Conservation (phyloP, 2,888 invertebrate species). For the Campoplex nolae region DNA sequence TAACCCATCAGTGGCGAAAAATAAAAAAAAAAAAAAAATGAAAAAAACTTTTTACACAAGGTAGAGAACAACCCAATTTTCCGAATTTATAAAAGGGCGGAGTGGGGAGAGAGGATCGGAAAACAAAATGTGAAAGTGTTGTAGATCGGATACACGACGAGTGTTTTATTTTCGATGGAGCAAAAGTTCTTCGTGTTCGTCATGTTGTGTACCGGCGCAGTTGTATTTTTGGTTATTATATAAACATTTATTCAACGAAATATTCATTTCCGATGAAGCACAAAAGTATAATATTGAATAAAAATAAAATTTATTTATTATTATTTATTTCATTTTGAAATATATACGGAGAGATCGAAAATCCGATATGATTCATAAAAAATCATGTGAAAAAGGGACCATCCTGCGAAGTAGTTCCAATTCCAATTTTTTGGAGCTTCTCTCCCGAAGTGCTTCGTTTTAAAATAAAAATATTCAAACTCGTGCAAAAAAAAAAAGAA, state of each 20-base stretch:
- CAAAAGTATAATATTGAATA: too few species aligned
- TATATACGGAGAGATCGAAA: background rate
- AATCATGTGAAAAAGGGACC: background rate
- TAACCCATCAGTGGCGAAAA: slow-evolving; percentile 34
- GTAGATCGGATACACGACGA: slow-evolving; percentile 1
- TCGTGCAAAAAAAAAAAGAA: background rate
- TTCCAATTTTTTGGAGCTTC: background rate
- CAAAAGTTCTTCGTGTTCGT: slow-evolving; percentile 20
- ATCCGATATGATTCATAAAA: background rate
- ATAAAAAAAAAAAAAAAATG: background rate
- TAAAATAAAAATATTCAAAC: background rate
- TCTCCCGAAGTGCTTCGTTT: background rate
- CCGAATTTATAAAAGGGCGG: slow-evolving; percentile 45
- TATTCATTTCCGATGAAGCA: background rate
- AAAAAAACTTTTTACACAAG: slow-evolving; percentile 40
- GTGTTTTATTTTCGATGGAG: slow-evolving; percentile 23
- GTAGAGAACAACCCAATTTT: slow-evolving; percentile 60
- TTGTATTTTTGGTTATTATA: background rate
- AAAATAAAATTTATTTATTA: too few species aligned
- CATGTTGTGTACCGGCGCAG: background rate
- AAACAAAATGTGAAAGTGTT: slow-evolving; percentile 20
- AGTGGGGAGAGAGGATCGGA: background rate
- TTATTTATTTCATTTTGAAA: background rate
- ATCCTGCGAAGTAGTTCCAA: background rate
- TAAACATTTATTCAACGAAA: background rate